Evolutionary conservation across 2,888 invertebrate species (phyloP), one percentile per base, ranked within the genome.

Genomic region (Acanthosepion esculentum): DNA sequence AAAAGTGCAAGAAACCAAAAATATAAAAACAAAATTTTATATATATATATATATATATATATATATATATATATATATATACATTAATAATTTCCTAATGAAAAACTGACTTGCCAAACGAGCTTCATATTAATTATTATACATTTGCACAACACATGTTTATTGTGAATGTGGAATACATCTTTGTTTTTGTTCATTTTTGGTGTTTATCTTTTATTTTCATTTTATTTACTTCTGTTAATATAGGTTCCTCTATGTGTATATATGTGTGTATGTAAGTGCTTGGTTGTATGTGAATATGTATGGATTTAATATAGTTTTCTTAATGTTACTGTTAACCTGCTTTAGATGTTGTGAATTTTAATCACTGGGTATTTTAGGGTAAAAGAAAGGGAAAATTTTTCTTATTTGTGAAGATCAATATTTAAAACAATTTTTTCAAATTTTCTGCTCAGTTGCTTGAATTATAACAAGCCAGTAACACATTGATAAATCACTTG

Each of bases 41-140:
- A 64, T 64, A 64, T 64, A 64, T 64, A 64, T 64, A 64, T 64
- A 64, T 64, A 64, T 64, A 64, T 64, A 64, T 64, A 78, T 78
- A n/a, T 29, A n/a, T 78, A n/a, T n/a, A n/a, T 29, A 78, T n/a
- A 78, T 78, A n/a, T 78, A n/a, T 23, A 59, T 20, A 59, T 20
- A 59, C 59, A 59, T 59, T 78, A 78, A 78, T 78, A 78, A 78
- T 78, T 78, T 78, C 78, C n/a, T 78, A n/a, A 78, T n/a, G n/a
- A n/a, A n/a, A 78, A 78, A 78, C 23, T 59, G 59, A 78, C 78
- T 78, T n/a, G 78, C 78, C 78, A n/a, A 78, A 78, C 78, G 78
- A 78, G 78, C n/a, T 78, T 78, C n/a, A 78, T 78, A 78, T 78
- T 78, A n/a, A 78, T 78, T 78, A 78, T 78, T 78, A 78, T 78